Base-by-base conservation (phyloP, 2,888 invertebrate species). In the Syrphus vitripennis region DNA sequence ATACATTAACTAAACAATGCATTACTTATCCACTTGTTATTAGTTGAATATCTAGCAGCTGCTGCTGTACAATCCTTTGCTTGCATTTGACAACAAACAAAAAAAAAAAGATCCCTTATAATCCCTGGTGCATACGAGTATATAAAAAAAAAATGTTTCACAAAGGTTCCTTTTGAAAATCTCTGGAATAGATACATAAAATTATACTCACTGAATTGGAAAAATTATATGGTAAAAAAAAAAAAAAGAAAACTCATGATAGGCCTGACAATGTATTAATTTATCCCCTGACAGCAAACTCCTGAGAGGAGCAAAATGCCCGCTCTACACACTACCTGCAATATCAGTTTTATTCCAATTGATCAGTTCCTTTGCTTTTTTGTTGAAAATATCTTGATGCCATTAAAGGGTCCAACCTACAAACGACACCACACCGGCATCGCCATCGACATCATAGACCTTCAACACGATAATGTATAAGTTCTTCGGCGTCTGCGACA, bases 21-120 rank as follows among this genome's bases (percentile, higher is more conserved):
- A 50, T 24, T 67, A 67, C 67, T 67, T 67, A 67, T 67, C 50
- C 67, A 67, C 67, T 67, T 67, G 67, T 67, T 67, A n/a, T n/a
- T n/a, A n/a, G n/a, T n/a, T n/a, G n/a, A n/a, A n/a, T n/a, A n/a
- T n/a, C n/a, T n/a, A 67, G 21, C 1, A 24, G 34, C 67, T 50
- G 67, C 67, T 67, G 67, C 67, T 12, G 50, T 67, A n/a, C n/a
- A 67, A 67, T 34, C 67, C 67, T 67, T 67, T 67, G 50, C 67
- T 67, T 67, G 50, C 67, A 50, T 67, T 67, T 67, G n/a, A 63
- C 21, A 19, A n/a, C n/a, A n/a, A n/a, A 7, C 7, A 10, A 21
- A 19, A 4, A 24, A 21, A 31, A 50, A 50, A 16, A 3, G 34
- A 34, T 48, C 65, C 65, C 48, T 45, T 63, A 42, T 50, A 67